Evolutionary conservation across 2,888 invertebrate species (phyloP).

Genomic region (Spilarctia lutea): DNA sequence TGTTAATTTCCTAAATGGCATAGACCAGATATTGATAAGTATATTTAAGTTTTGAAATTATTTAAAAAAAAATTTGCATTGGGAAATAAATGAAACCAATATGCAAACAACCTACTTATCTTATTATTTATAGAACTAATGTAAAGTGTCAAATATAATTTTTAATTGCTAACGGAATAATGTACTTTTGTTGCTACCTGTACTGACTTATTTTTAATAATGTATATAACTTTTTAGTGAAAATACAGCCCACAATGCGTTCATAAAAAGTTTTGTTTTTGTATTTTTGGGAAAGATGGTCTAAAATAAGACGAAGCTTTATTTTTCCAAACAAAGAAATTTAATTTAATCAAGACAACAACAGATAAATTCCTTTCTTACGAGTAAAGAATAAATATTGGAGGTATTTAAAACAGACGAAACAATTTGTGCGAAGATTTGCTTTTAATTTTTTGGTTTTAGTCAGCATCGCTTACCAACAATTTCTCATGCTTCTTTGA

Average conservation of each 20-base stretch:
- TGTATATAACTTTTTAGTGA: neutral
- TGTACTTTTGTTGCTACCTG: neutral
- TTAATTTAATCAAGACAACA: neutral
- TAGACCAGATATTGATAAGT: neutral
- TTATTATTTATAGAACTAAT: neutral
- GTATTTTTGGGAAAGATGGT: neutral
- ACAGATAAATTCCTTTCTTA: neutral
- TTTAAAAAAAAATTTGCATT: neutral
- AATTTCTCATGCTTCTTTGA: no score
- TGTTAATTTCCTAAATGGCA: neutral
- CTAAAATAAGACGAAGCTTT: neutral
- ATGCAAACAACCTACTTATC: neutral
- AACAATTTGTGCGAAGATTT: no score
- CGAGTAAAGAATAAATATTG: neutral
- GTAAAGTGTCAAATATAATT: neutral
- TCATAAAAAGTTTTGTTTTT: neutral
- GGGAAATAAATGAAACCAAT: neutral
- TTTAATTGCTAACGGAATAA: neutral
- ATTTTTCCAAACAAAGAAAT: neutral
- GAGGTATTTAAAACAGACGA: no score
- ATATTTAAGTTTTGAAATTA: neutral
- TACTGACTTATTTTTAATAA: neutral
- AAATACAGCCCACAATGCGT: neutral
- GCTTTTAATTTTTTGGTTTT: no score
- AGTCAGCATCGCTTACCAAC: no score